These are phyloP conservation scores for Hippocampus comes DNA, from an alignment of 2,113 vertebrate genomes.

Conservation along the genomic window DNA sequence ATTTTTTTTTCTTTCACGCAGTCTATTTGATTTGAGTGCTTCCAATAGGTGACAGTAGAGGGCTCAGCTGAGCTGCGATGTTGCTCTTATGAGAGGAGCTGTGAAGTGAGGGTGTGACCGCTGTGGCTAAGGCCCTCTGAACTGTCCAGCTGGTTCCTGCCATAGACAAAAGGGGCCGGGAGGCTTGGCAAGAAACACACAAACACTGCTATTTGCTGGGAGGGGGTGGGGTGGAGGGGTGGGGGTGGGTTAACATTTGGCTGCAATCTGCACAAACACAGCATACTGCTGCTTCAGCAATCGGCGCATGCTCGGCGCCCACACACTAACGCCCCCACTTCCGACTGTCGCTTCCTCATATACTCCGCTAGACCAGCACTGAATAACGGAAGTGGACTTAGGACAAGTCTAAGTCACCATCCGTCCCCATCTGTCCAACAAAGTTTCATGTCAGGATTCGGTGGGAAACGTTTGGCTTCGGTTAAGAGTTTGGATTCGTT, in stretches of 20 bases:
- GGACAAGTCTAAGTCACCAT: neutral
- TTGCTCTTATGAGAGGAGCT: neutral
- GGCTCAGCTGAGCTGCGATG: conserved; percentile 39
- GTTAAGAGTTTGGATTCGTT: neutral
- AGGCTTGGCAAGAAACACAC: conserved; percentile 60
- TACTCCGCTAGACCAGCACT: conserved; percentile 2
- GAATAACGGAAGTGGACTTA: neutral
- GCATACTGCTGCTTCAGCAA: conserved; percentile 64
- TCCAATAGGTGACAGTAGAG: conserved; percentile 51
- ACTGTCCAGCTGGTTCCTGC: conserved; percentile 51
- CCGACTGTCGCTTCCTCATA: conserved; percentile 3
- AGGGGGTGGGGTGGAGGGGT: conserved; percentile 3
- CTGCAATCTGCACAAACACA: conserved; percentile 58
- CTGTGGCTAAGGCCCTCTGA: conserved; percentile 28
- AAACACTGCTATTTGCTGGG: conserved; percentile 54
- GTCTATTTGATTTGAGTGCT: neutral
- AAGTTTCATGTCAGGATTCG: neutral
- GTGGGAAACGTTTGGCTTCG: neutral
- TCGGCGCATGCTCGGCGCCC: conserved; percentile 4
- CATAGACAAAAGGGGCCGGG: conserved; percentile 51
- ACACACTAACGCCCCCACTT: neutral
- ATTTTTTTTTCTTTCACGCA: too few relatives aligned
- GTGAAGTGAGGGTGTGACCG: conserved; percentile 37
- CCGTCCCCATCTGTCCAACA: too few relatives aligned
- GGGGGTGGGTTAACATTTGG: conserved; percentile 7